Evolutionary conservation across 2,113 vertebrate genomes (phyloP), one percentile per base, ranked within the genome.

Genomic region (Procapra przewalskii): DNA sequence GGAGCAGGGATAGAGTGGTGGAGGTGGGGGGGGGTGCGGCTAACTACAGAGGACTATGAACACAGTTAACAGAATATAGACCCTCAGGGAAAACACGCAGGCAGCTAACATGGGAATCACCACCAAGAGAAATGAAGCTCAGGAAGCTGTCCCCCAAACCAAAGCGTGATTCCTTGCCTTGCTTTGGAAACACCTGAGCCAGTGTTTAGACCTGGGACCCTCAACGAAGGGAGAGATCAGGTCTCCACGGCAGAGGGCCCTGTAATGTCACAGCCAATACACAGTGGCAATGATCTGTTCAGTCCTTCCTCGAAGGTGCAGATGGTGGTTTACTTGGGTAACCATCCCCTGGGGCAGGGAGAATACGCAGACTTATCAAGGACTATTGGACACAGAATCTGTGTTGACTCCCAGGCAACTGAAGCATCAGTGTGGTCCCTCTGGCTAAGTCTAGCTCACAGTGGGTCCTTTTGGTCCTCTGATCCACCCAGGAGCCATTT

Each of bases 1-100:
- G 27, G 31, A n/a, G 2, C 12, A 84, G 79, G 84, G 59, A 29
- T 4, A 57, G 40, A 86, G 12, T 87, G 23, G 67, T 36, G 45
- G 36, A 23, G 67, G 10, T 60, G 40, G 2, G 7, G 9, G 2
- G 10, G 9, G 57, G 59, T 0, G 5, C 1, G 3, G 8, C n/a
- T 59, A 23, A 50, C 7, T 33, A 9, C 33, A 85, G 83, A 50
- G 57, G 84, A 36, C n/a, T 36, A 36, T 59, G 79, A 92, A 43
- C 36, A 14, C 21, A 50, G 7, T 48, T 79, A 43, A 36, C 8
- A 21, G 64, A 77, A 48, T 3, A 36, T 21, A 6, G 45, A 36
- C 15, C 36, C 45, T 29, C 40, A 9, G 60, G 83, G 7, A 14
- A n/a, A 3, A 29, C 14, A 62, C 31, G 54, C 5, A 33, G 81